Evolutionary conservation across 2,888 invertebrate genomes (phyloP).

Genomic region (Nephrotoma appendiculata): DNA sequence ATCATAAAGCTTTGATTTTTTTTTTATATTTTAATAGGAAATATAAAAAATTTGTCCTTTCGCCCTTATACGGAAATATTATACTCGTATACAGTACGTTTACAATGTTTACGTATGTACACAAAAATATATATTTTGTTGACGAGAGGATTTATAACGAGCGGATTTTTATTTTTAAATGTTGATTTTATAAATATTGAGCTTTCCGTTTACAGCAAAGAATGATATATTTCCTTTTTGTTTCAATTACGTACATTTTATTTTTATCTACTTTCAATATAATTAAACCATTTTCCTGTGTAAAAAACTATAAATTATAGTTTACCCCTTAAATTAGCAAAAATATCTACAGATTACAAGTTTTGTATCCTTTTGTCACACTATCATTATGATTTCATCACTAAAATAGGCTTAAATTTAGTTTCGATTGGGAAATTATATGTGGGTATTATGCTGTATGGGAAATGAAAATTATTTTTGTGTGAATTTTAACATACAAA

Average conservation of each 20-base stretch:
- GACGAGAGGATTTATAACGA: not conserved
- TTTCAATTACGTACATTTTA: not conserved
- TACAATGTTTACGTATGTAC: not conserved
- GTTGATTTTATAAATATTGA: not conserved
- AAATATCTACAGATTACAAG: not conserved
- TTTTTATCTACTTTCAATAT: not conserved
- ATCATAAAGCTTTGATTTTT: not conserved
- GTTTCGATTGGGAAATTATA: not conserved
- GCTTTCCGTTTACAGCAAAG: not conserved
- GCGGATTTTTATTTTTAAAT: not conserved
- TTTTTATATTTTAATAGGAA: not conserved
- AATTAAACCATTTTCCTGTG: not conserved
- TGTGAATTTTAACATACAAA: not conserved
- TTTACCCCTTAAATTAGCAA: not conserved
- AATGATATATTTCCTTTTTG: not conserved
- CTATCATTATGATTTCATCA: not conserved
- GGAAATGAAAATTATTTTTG: not conserved
- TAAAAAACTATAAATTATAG: not conserved
- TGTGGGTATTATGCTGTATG: not conserved
- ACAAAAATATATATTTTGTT: not conserved
- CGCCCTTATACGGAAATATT: not conserved
- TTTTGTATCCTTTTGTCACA: not conserved
- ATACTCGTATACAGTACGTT: not conserved
- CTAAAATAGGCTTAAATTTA: not conserved
- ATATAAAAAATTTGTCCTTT: not conserved